Conservation (phyloP, 2,113 vertebrate species). For the Theropithecus gelada region DNA sequence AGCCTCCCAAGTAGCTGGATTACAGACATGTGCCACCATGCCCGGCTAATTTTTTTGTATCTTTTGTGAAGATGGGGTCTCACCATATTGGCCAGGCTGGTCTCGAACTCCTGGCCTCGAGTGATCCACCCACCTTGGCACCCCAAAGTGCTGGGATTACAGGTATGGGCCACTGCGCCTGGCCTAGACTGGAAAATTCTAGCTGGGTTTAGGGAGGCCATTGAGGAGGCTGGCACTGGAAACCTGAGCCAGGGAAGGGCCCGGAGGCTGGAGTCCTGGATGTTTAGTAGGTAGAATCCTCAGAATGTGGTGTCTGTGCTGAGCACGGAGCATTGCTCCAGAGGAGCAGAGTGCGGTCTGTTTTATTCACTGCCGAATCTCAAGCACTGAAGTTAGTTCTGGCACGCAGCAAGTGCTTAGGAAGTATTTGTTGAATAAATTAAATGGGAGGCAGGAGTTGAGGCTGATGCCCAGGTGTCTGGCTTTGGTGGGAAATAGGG, state of each 20-base stretch:
- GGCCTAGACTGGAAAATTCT: neutral
- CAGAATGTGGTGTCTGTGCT: neutral
- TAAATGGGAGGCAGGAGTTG: neutral
- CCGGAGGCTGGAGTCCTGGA: neutral
- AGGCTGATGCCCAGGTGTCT: neutral
- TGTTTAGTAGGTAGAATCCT: neutral
- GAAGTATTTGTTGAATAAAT: neutral
- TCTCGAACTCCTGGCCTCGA: too few relatives aligned
- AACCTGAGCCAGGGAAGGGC: neutral
- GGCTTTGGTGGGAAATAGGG: neutral
- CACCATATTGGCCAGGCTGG: too few relatives aligned
- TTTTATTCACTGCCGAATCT: neutral
- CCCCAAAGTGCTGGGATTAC: too few relatives aligned
- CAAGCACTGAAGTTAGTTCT: neutral
- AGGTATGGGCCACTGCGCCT: too few relatives aligned
- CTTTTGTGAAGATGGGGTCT: too few relatives aligned
- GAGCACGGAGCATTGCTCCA: neutral
- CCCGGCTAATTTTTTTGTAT: too few relatives aligned
- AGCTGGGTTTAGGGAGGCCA: neutral
- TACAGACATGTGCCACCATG: too few relatives aligned
- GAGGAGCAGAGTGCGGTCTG: neutral
- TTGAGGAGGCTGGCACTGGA: neutral
- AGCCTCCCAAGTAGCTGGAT: too few relatives aligned
- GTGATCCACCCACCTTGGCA: too few relatives aligned
- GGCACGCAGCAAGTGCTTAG: neutral